phyloP scores from a whole-genome alignment of 2,113 vertebrate genomes.

The Corythornis madagascariensis region DNA sequence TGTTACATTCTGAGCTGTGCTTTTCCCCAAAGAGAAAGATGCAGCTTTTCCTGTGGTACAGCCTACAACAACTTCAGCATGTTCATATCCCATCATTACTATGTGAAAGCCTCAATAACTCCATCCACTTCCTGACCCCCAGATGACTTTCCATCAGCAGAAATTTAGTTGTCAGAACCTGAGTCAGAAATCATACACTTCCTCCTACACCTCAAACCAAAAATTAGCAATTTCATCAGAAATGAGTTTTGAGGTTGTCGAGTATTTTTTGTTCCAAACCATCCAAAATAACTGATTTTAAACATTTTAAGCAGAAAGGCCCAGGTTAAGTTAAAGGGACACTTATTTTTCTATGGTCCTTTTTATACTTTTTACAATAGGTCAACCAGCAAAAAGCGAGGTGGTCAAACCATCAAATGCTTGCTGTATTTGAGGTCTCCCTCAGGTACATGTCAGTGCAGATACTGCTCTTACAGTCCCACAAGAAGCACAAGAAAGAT shows the following conservation, averaged over 20 bases:
- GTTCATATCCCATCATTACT: not conserved
- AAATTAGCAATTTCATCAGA: not conserved
- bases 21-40: not conserved
- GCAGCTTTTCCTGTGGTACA: not conserved
- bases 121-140: not conserved
- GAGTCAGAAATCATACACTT: not conserved
- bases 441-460: accelerated
- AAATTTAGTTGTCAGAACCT: not conserved
- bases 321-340: not conserved
- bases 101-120: not conserved
- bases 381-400: not conserved
- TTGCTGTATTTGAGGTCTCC: not conserved
- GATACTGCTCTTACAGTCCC: not conserved
- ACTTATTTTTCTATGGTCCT: not conserved
- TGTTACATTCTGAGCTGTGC: not conserved
- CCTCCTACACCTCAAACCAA: not conserved
- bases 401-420: not conserved
- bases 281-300: not conserved
- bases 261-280: not conserved
- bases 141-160: not conserved
- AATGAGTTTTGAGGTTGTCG: not conserved
- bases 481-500: not conserved
- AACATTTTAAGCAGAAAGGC: not conserved
- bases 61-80: not conserved
- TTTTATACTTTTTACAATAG: not conserved